Base-by-base conservation (phyloP, 1,140 invertebrate genomes). In the Melitaea cinxia region DNA sequence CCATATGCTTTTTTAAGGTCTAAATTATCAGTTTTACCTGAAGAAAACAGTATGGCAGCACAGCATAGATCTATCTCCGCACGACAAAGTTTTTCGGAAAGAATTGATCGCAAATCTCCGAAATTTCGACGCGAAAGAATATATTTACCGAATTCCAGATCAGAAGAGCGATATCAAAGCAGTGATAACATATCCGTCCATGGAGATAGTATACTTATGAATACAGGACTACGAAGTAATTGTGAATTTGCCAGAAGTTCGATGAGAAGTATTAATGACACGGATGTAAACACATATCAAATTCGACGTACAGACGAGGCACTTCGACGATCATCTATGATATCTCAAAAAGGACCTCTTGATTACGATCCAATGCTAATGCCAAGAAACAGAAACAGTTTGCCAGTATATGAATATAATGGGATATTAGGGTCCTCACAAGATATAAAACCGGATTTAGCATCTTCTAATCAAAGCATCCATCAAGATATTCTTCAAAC, bases 1-100 rank as follows among this genome's bases (percentile, higher is more conserved):
- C 95, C 95, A 0, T 96, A 96, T 73, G 95, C 95, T 0, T 96
- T 96, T 82, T 84, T 96, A 9, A 91, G 95, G 61, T 96, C 95
- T 0, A 94, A 94, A 60, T 75, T 96, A 12, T 95, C 95, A 0
- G 95, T 95, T 21, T 83, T 96, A 47, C 95, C 95, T 0, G 95
- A 96, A 87, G 95, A 96, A 81, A 93, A 93, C 30, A 93, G 92
- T 63, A 90, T 93, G 30, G 72, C 91, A 17, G 93, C 92, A 60
- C 92, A 92, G 65, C 89, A 92, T 61, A 82, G 87, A 63, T 80
- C 80, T 12, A 82, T 82, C 57, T 82, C 82, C 26, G 77, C 85
- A 1, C 78, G 91, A 69, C 89, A 91, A 77, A 92, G 91, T 71
- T 89, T 91, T 71, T 91, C 88, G 45, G 91, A 92, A 72, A 83